Evolutionary conservation across 2,888 invertebrate genomes (phyloP).

Genomic region (Ormyrus thymus): DNA sequence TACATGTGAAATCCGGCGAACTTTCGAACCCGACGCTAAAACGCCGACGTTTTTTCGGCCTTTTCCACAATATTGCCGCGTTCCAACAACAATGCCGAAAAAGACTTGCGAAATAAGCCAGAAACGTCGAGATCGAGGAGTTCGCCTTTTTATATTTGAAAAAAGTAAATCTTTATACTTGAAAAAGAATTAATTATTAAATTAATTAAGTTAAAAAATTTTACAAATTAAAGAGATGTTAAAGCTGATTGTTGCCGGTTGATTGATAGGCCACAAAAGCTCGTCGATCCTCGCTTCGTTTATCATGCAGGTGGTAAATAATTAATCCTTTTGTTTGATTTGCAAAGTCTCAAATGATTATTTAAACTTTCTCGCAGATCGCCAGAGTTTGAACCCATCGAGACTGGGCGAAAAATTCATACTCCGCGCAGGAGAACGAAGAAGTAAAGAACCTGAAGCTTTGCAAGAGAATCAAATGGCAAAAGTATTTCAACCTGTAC

Average conservation of each 20-base stretch:
- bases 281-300: conserved; percentile 36
- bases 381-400: conserved; percentile 2
- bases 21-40: conserved; percentile 49
- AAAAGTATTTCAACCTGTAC: conserved; percentile 42
- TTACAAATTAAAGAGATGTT: conserved; percentile 49
- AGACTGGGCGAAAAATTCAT: background rate
- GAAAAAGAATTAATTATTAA: conserved; percentile 30
- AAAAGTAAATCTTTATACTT: conserved; percentile 30
- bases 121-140: conserved; percentile 49
- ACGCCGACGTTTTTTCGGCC: conserved; percentile 53
- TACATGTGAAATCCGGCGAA: conserved; percentile 47
- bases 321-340: conserved; percentile 39
- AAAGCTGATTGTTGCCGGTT: conserved; percentile 51
- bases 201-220: conserved; percentile 41
- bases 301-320: conserved; percentile 46
- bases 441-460: conserved; percentile 11
- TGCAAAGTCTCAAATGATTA: conserved; percentile 13
- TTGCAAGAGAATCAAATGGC: conserved; percentile 38
- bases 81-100: conserved; percentile 53
- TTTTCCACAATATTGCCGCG: conserved; percentile 56
- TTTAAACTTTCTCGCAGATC: background rate
- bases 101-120: conserved; percentile 55
- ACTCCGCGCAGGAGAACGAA: background rate
- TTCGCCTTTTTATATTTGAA: conserved; percentile 39
- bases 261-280: conserved; percentile 51